Evolutionary conservation across 2,888 invertebrate genomes (phyloP).

Genomic region (Melieria crassipennis): DNA sequence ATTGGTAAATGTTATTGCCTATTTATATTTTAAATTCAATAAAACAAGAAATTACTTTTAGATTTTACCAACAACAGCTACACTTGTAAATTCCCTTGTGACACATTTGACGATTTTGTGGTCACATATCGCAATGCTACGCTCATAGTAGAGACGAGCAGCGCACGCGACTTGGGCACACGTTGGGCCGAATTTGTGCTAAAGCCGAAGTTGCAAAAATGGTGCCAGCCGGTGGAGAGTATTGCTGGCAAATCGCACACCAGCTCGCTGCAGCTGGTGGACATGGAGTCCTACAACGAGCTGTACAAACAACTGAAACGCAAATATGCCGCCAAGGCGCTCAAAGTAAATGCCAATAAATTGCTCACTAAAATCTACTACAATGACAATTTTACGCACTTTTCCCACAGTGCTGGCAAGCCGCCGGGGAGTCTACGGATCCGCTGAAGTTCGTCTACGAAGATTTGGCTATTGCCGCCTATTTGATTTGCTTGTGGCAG

Average conservation of each 20-base stretch:
- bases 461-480: conserved; percentile 93
- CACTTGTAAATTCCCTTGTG: conserved; percentile 49
- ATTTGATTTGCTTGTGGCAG: conserved; percentile 84
- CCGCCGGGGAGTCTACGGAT: conserved; percentile 91
- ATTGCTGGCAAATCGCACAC: conserved; percentile 48
- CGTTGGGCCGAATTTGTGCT: conserved; percentile 57
- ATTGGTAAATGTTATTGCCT: conserved; percentile 48
- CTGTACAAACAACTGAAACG: conserved; percentile 79
- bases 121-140: conserved; percentile 42
- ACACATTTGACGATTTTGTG: conserved; percentile 48
- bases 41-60: conserved; percentile 33
- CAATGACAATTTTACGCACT: background rate
- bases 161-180: conserved; percentile 32
- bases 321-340: conserved; percentile 80
- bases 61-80: conserved; percentile 52
- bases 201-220: conserved; percentile 68
- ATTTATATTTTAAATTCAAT: background rate
- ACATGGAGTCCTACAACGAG: conserved; percentile 74
- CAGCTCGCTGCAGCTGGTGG: conserved; percentile 74
- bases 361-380: background rate
- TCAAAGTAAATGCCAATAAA: conserved; percentile 69
- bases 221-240: conserved; percentile 53
- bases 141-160: conserved; percentile 34
- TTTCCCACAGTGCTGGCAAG: conserved; percentile 71
- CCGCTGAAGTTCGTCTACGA: conserved; percentile 95